Conservation (phyloP, 2,888 invertebrate genomes). For the Agrochola macilenta region DNA sequence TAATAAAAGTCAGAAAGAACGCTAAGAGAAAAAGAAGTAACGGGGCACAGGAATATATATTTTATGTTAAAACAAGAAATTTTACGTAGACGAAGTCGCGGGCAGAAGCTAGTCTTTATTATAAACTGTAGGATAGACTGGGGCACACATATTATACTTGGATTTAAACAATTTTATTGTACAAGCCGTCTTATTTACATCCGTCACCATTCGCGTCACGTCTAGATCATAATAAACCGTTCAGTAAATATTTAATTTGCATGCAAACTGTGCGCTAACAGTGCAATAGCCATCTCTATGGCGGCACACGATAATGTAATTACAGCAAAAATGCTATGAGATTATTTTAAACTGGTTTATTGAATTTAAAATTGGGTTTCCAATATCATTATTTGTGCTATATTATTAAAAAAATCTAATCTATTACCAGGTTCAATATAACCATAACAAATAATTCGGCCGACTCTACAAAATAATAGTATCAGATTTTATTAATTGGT, state of each 20-base stretch:
- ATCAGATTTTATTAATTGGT: not conserved
- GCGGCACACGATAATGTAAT: conserved; percentile 35
- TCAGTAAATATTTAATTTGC: conserved; percentile 61
- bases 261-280: conserved; percentile 56
- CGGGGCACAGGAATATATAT: not conserved
- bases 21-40: not conserved
- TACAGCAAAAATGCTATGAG: conserved; percentile 34
- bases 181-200: conserved; percentile 33
- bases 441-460: not conserved
- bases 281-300: conserved; percentile 43
- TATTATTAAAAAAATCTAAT: not conserved
- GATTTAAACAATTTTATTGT: conserved; percentile 27
- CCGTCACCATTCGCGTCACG: conserved; percentile 50
- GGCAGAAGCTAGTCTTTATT: not conserved
- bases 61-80: not conserved
- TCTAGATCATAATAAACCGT: conserved; percentile 52
- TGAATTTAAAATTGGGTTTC: conserved; percentile 30
- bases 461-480: not conserved
- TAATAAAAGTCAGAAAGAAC: too few species aligned
- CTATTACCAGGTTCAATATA: not conserved
- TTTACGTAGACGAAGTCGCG: too few species aligned
- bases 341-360: conserved; percentile 30
- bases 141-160: not conserved
- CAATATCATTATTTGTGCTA: not conserved
- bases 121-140: not conserved